Percentiles rank a stretch among this genome's conserved stretches.
These are phyloP conservation scores for Rhamphomyia laevipes DNA, from an alignment of 2,888 invertebrate species.

Conservation along the genomic window DNA sequence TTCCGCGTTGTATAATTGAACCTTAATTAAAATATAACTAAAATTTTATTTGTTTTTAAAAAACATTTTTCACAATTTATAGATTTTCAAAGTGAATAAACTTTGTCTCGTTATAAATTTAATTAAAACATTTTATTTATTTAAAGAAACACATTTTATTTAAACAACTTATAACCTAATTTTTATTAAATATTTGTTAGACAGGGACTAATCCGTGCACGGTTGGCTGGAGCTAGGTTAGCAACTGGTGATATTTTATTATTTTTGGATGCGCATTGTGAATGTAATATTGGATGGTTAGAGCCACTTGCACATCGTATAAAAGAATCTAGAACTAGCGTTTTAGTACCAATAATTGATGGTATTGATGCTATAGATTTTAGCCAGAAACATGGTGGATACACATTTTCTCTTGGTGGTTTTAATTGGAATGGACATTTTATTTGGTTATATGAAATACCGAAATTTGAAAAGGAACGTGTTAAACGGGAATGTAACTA, in stretches of 20 bases:
- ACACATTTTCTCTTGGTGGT: slow-evolving; percentile 36
- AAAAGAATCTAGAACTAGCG: slow-evolving; percentile 63
- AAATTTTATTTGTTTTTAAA: too few relatives aligned
- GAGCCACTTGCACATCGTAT: slow-evolving; percentile 82
- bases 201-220: slow-evolving; percentile 80
- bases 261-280: slow-evolving; percentile 89
- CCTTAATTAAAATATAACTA: too few relatives aligned
- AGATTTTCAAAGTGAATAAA: too few relatives aligned
- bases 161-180: too few relatives aligned
- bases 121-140: too few relatives aligned
- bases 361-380: slow-evolving; percentile 60
- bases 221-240: slow-evolving; percentile 74
- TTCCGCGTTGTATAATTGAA: too few relatives aligned
- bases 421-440: slow-evolving; percentile 77
- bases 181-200: slow-evolving; percentile 30
- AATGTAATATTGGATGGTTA: slow-evolving; percentile 69
- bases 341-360: slow-evolving; percentile 91
- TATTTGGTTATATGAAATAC: slow-evolving; percentile 63
- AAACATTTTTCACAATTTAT: too few relatives aligned
- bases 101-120: too few relatives aligned
- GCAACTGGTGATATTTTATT: slow-evolving; percentile 70
- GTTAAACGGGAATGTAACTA: slow-evolving; percentile 28
- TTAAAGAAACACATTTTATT: too few relatives aligned
- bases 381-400: slow-evolving; percentile 37
- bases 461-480: slow-evolving; percentile 31